Evolutionary conservation across 2,888 invertebrate genomes (phyloP), one percentile per base, ranked within the genome.

Genomic region (Hipparchia semele): DNA sequence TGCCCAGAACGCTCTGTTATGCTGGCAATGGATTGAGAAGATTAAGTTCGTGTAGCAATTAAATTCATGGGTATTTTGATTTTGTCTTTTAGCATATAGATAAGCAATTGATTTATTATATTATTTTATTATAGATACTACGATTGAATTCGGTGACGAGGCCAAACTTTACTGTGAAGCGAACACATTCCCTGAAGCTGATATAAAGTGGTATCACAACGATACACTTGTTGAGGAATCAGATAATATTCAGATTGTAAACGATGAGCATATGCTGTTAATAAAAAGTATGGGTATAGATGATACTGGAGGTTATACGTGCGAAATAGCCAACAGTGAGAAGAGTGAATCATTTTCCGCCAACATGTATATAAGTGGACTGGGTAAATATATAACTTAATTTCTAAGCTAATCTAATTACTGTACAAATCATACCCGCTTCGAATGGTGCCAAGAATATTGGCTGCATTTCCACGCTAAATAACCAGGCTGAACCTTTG

Each of bases 201-300:
- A 80, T 53, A 80, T 85, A 4, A 83, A 82, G 73, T 93, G 92
- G 92, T 88, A 83, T 60, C 84, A 87, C 54, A 91, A 92, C 58
- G 83, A 83, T 0, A 85, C 83, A 5, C 51, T 75, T 3, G 49
- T 91, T 33, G 80, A 80, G 46, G 64, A 75, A 10, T 76, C 70
- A 7, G 77, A 78, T 9, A 80, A 86, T 67, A 65, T 85, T 1
- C 77, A 85, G 71, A 60, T 86, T 0, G 23, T 75, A 7, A 39
- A 76, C 0, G 84, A 87, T 33, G 83, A 87, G 2, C 78, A 85
- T 72, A 78, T 77, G 12, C 73, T 93, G 1, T 59, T 82, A 5
- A 88, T 92, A 10, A 87, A 83, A 62, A 84, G 86, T 8, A 90
- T 92, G 89, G 80, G 77, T 7, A 66, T 89, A 9, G 80, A 86